Conservation (phyloP, 2,888 invertebrate species). For the Catonia carolina region DNA sequence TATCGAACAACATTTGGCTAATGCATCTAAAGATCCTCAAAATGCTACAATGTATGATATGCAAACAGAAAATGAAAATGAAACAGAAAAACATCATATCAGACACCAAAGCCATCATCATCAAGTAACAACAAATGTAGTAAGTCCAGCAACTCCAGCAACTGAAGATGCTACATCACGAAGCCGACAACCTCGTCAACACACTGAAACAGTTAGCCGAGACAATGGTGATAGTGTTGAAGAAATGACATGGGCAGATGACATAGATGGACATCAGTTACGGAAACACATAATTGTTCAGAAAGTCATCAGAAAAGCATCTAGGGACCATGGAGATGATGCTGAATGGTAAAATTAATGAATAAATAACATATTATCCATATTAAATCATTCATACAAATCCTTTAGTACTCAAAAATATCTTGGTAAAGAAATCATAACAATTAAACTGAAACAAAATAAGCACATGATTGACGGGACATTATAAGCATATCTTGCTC, state of each 20-base stretch:
- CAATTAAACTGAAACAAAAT: too few species aligned
- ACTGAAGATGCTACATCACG: not conserved
- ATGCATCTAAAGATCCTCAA: not conserved
- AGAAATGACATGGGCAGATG: slow-evolving; percentile 23
- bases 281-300: slow-evolving; percentile 24
- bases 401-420: too few species aligned
- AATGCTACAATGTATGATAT: not conserved
- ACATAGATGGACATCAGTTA: slow-evolving; percentile 22
- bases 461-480: too few species aligned
- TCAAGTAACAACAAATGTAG: not conserved
- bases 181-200: not conserved
- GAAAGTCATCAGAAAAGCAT: slow-evolving; percentile 11
- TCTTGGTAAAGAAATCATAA: too few species aligned
- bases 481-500: too few species aligned
- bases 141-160: too few species aligned
- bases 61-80: not conserved
- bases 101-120: slow-evolving; percentile 19
- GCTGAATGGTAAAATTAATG: too few species aligned
- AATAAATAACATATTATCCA: too few species aligned
- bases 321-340: too few species aligned
- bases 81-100: slow-evolving; percentile 15
- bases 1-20: not conserved
- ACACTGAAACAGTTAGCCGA: slow-evolving; percentile 18
- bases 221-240: slow-evolving; percentile 22
- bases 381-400: too few species aligned